A percentile compares a stretch with the other conserved stretches of the same genome.
Evolutionary conservation across 2,113 vertebrate species (phyloP).

Genomic region (Poecilia latipinna): DNA sequence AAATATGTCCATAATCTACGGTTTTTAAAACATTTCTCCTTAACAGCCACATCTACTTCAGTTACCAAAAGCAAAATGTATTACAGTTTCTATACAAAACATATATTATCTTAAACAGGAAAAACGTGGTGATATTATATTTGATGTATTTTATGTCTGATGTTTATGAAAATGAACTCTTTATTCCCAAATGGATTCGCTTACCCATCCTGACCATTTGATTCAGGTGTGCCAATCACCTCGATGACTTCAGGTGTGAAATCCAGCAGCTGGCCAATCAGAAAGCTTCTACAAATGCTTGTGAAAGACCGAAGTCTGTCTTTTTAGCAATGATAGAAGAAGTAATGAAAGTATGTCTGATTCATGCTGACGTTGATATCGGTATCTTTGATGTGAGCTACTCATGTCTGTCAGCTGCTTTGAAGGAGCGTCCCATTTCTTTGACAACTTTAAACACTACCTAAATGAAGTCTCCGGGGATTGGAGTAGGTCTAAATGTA

Average conservation of each 20-base stretch:
- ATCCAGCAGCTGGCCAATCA: neutral
- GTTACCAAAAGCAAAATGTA: neutral
- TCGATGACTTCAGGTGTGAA: neutral
- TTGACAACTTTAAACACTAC: neutral
- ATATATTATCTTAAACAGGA: neutral
- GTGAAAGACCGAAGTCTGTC: neutral
- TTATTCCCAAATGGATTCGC: neutral
- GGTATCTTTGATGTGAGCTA: no score
- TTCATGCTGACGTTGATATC: no score
- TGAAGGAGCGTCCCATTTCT: no score
- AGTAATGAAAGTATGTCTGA: no score
- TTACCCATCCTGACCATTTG: neutral
- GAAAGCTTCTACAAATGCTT: no score
- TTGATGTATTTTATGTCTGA: neutral
- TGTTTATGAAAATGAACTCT: no score
- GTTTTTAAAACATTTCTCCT: no score
- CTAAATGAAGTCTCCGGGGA: neutral
- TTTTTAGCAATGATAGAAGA: neutral
- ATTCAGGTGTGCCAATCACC: neutral
- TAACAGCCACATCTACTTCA: neutral
- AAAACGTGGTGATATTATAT: neutral
- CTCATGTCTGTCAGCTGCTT: neutral
- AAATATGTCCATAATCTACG: neutral
- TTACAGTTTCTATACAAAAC: neutral
- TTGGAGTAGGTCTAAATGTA: neutral